Conservation (phyloP, 2,797 vertebrate species). For the Poeciliopsis paucimaculata region DNA sequence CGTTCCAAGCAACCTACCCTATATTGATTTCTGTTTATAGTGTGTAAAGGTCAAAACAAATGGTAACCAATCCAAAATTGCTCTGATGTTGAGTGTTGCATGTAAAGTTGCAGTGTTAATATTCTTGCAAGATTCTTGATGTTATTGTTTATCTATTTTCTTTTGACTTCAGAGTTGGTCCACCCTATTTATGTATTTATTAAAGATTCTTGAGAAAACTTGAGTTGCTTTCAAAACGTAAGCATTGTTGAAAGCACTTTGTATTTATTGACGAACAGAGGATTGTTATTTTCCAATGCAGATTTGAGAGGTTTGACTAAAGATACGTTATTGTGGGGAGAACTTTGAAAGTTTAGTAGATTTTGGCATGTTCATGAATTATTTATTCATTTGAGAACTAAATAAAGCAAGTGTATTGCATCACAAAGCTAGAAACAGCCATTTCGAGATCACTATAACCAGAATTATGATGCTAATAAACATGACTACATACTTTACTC, state of each 20-base stretch:
- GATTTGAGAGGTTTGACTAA: neutral
- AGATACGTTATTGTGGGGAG: neutral
- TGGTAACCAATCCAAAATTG: neutral
- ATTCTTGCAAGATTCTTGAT: neutral
- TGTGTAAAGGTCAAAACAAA: neutral
- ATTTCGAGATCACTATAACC: neutral
- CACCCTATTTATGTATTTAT: neutral
- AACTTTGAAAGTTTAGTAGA: neutral
- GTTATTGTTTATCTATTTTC: neutral
- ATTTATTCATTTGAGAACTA: neutral
- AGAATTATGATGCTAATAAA: neutral
- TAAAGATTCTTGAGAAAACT: neutral
- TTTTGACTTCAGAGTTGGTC: neutral
- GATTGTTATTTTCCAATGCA: neutral
- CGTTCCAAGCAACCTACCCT: neutral
- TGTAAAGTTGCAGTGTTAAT: neutral
- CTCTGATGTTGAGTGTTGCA: neutral
- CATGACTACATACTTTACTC: neutral
- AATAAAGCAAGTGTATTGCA: neutral
- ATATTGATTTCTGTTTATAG: neutral
- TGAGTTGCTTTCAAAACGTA: neutral
- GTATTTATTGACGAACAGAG: neutral
- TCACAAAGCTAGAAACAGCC: neutral
- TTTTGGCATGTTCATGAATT: neutral
- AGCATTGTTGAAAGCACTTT: neutral